A percentile compares a stretch with the other conserved stretches of the same genome.
Evolutionary conservation across 2,888 invertebrate genomes (phyloP).

Genomic region (Rugalucina vietnamica): DNA sequence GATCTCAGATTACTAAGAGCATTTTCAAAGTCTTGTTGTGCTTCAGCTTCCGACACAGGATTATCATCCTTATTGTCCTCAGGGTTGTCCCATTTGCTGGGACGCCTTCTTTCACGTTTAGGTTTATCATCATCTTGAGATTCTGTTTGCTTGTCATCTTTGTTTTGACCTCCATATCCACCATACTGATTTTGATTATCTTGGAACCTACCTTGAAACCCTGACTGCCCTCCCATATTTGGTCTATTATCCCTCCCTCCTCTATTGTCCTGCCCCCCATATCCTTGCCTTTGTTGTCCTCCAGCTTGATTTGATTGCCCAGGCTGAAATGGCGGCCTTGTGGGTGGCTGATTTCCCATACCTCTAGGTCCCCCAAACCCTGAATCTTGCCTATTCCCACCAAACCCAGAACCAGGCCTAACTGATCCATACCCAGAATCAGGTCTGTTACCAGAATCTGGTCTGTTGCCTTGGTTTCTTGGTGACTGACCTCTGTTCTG

Average conservation of each 20-base stretch:
- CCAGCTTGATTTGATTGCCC: slow-evolving; percentile 17
- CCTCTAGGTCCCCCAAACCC: slow-evolving; percentile 49
- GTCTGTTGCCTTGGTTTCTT: slow-evolving; percentile 7
- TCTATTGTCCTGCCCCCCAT: slow-evolving; percentile 37
- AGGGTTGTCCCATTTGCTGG: slow-evolving; percentile 73
- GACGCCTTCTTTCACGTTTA: slow-evolving; percentile 66
- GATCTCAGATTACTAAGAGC: slow-evolving; percentile 53
- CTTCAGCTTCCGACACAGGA: slow-evolving; percentile 45
- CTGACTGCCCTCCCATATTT: not conserved
- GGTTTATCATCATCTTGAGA: slow-evolving; percentile 19
- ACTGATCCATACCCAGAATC: slow-evolving; percentile 27
- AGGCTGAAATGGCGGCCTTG: not conserved
- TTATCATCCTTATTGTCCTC: slow-evolving; percentile 57
- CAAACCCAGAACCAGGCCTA: slow-evolving; percentile 19
- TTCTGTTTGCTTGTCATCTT: not conserved
- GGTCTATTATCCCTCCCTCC: slow-evolving; percentile 9
- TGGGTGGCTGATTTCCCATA: slow-evolving; percentile 36
- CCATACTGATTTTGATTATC: slow-evolving; percentile 38
- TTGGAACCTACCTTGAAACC: not conserved
- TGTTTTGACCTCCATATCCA: slow-evolving; percentile 33
- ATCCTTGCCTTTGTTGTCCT: slow-evolving; percentile 26
- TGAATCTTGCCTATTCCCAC: slow-evolving; percentile 33
- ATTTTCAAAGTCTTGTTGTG: slow-evolving; percentile 59
- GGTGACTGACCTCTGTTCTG: slow-evolving; percentile 44
- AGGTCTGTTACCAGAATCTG: slow-evolving; percentile 1